Conservation (phyloP, 2,113 vertebrate species). For the Oncorhynchus kisutch region DNA sequence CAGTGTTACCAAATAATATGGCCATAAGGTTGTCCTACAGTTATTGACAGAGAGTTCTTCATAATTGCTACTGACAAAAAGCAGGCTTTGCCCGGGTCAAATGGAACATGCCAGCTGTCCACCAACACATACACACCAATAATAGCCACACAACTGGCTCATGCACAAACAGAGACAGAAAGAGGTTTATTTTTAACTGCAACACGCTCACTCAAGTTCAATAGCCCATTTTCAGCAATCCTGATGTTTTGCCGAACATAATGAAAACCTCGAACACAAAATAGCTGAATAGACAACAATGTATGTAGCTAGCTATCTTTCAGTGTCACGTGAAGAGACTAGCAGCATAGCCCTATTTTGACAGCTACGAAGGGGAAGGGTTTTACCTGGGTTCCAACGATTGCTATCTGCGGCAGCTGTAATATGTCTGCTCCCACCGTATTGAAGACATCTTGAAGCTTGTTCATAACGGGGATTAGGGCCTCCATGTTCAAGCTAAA, state of each 20-base stretch:
- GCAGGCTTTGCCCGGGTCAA: constrained; percentile 1
- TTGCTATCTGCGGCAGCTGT: constrained; percentile 96
- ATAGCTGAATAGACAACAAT: too few relatives aligned
- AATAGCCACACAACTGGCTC: neutral
- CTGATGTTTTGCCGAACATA: too few relatives aligned
- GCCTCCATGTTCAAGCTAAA: constrained; percentile 83
- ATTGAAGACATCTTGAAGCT: constrained; percentile 97
- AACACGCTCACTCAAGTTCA: too few relatives aligned
- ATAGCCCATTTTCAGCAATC: too few relatives aligned
- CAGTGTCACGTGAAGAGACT: too few relatives aligned
- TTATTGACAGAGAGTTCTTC: constrained; percentile 9
- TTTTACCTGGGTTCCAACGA: constrained; percentile 94
- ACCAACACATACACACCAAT: too few relatives aligned
- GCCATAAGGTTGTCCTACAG: neutral
- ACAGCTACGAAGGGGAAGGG: constrained; percentile 9
- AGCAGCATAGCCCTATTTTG: neutral
- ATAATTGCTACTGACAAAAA: constrained; percentile 6
- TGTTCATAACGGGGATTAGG: constrained; percentile 96
- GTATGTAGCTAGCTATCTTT: too few relatives aligned
- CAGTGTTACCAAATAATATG: neutral
- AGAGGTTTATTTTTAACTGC: too few relatives aligned
- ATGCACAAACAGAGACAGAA: too few relatives aligned
- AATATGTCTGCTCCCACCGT: constrained; percentile 95
- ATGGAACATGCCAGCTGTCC: neutral
- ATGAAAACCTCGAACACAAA: too few relatives aligned